Percentiles rank a stretch among this genome's conserved stretches.
Evolutionary conservation across 2,797 vertebrate species (phyloP).

Genomic region (Gymnopithys bicolor): DNA sequence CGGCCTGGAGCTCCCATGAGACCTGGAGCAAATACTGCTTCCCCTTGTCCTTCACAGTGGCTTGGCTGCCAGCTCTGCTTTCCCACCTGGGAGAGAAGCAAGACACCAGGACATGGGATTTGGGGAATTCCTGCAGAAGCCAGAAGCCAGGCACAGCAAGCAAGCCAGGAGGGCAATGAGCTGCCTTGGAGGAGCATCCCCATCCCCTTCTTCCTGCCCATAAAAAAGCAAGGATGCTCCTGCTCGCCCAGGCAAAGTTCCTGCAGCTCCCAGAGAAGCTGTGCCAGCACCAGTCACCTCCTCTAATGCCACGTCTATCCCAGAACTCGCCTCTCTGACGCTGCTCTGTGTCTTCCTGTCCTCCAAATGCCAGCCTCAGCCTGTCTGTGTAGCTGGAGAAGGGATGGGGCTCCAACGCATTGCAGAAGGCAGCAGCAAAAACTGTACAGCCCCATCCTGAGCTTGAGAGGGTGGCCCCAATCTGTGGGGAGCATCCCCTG

Average conservation of each 20-base stretch:
- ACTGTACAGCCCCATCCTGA: neutral
- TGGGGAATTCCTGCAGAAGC: neutral
- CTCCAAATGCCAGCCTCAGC: neutral
- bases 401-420: fast-evolving
- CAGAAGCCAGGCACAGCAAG: fast-evolving
- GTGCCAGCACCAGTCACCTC: neutral
- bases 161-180: fast-evolving
- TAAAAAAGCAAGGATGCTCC: neutral
- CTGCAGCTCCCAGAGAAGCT: neutral
- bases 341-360: neutral
- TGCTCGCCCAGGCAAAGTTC: neutral
- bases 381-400: neutral
- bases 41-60: neutral
- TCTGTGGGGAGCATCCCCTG: neutral
- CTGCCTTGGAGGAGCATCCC: neutral
- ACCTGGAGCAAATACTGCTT: neutral
- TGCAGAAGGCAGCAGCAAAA: neutral
- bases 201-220: fast-evolving
- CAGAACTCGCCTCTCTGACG: neutral
- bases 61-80: neutral
- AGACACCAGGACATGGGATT: neutral
- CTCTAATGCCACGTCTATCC: neutral
- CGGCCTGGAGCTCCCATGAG: fast-evolving
- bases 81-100: neutral
- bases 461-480: fast-evolving